Percentiles rank a stretch among this genome's conserved stretches.
phyloP scores from a whole-genome alignment of 1,140 invertebrate species.

The Parapsyche elsis region DNA sequence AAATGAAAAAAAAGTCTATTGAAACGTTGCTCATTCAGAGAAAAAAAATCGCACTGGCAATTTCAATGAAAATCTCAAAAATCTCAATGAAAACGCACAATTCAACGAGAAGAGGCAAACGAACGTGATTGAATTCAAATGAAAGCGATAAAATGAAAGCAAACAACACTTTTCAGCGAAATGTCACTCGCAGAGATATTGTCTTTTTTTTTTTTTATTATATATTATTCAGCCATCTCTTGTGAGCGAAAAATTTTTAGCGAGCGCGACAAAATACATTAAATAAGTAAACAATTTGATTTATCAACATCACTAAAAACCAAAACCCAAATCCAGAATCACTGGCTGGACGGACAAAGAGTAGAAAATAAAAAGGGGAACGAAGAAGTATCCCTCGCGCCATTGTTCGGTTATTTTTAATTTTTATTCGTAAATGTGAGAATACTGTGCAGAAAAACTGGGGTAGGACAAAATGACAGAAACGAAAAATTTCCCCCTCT shows the following conservation, averaged over 20 bases:
- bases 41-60: no score
- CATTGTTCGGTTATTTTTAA: constrained; percentile 30
- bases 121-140: constrained; percentile 41
- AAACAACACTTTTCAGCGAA: constrained; percentile 17
- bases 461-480: constrained; percentile 3
- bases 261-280: not conserved
- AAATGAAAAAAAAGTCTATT: no score
- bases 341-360: not conserved
- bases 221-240: not conserved
- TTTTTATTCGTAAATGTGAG: constrained; percentile 25
- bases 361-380: not conserved
- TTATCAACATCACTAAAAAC: not conserved
- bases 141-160: constrained; percentile 33
- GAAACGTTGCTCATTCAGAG: no score
- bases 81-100: no score
- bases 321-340: not conserved
- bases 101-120: not conserved
- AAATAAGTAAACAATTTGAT: not conserved
- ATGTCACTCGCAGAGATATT: not conserved
- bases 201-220: not conserved
- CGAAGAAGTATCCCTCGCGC: not conserved
- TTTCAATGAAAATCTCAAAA: no score
- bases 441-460: not conserved
- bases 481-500: constrained; percentile 3
- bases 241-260: not conserved